A percentile compares a stretch with the other conserved stretches of the same genome.
These are phyloP conservation scores for Cydia strobilella DNA, from an alignment of 1,140 invertebrate species.

Conservation along the genomic window DNA sequence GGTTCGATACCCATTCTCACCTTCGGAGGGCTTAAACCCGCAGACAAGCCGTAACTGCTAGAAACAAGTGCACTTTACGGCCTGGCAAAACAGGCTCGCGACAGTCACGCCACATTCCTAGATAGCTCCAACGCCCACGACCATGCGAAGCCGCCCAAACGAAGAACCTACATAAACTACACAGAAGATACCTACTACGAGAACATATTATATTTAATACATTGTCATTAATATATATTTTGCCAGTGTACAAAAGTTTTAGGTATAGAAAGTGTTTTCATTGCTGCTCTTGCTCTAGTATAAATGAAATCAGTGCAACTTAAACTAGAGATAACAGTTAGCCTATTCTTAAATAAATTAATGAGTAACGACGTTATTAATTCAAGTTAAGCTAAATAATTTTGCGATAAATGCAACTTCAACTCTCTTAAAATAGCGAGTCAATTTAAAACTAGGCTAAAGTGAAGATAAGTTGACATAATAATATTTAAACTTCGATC, in stretches of 20 bases:
- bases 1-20: constrained; percentile 20
- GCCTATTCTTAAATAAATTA: not conserved
- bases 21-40: constrained; percentile 6
- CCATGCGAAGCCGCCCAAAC: constrained; percentile 14
- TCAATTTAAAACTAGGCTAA: not conserved
- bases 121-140: constrained; percentile 42
- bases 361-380: not conserved
- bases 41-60: constrained; percentile 43
- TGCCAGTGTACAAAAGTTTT: too few species aligned
- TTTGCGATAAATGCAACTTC: not conserved
- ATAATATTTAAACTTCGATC: not conserved
- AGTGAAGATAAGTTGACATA: not conserved
- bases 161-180: not conserved
- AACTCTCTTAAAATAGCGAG: not conserved
- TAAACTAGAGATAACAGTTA: too few species aligned
- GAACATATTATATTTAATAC: not conserved
- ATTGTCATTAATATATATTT: too few species aligned
- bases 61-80: constrained; percentile 59
- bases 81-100: constrained; percentile 43
- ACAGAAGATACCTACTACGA: not conserved
- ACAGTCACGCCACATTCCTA: constrained; percentile 48
- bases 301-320: too few species aligned
- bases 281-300: too few species aligned
- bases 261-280: too few species aligned
- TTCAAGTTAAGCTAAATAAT: not conserved